A percentile compares a stretch with the other conserved stretches of the same genome.
Evolutionary conservation across 1,140 invertebrate species (phyloP).

Genomic region (Drosophila serrata): DNA sequence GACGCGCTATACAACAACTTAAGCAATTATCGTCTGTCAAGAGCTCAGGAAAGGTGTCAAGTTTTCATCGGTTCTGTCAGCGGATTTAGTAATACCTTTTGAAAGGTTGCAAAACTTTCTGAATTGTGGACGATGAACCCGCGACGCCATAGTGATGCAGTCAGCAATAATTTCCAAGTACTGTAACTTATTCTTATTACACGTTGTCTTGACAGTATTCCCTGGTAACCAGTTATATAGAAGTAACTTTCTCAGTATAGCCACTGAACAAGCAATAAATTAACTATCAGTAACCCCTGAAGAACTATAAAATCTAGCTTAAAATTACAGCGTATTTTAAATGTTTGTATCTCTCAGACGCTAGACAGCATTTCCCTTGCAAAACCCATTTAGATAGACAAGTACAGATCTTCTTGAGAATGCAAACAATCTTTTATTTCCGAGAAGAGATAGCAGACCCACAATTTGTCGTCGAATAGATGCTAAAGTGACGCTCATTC

Average conservation of each 20-base stretch:
- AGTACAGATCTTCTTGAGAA: slow-evolving; percentile 3
- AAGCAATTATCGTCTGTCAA: slow-evolving; percentile 38
- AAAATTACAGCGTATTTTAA: neutral
- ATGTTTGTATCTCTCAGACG: neutral
- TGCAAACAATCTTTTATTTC: slow-evolving; percentile 34
- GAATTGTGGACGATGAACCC: slow-evolving; percentile 45
- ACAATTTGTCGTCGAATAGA: slow-evolving; percentile 18
- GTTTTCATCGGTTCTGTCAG: slow-evolving; percentile 51
- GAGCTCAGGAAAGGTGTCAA: slow-evolving; percentile 44
- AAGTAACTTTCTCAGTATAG: neutral
- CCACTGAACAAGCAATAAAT: slow-evolving; percentile 3
- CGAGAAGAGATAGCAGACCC: slow-evolving; percentile 22
- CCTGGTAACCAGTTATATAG: slow-evolving; percentile 5
- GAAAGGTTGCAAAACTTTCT: slow-evolving; percentile 34
- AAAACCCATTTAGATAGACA: slow-evolving; percentile 34
- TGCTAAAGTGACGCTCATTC: slow-evolving; percentile 31
- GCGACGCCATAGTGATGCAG: slow-evolving; percentile 16
- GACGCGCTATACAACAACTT: slow-evolving; percentile 6
- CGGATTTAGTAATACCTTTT: slow-evolving; percentile 33
- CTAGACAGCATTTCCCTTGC: slow-evolving; percentile 1
- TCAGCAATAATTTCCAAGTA: slow-evolving; percentile 9
- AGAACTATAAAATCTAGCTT: neutral
- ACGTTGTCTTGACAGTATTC: neutral
- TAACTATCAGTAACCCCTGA: neutral
- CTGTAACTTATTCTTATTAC: neutral